Conservation (phyloP, 2,888 invertebrate genomes). For the Mesoligia furuncula region DNA sequence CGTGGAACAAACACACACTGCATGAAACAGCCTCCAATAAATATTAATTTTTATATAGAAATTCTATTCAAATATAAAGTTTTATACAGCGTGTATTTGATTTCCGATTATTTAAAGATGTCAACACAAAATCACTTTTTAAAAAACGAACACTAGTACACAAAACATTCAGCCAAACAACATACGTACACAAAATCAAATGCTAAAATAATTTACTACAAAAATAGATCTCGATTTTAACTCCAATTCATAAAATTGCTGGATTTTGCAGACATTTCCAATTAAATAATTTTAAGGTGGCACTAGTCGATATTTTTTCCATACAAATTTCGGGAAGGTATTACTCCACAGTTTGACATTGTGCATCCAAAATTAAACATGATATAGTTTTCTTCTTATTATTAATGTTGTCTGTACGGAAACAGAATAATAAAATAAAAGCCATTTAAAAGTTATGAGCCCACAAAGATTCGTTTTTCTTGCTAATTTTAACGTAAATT, state of each 20-base stretch:
- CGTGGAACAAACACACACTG: conserved; percentile 55
- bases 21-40: conserved; percentile 55
- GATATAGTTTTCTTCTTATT: too few relatives aligned
- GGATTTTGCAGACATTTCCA: conserved; percentile 32
- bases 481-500: too few relatives aligned
- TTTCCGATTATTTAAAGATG: conserved; percentile 30
- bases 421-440: too few relatives aligned
- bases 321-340: too few relatives aligned
- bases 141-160: conserved; percentile 49
- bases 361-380: too few relatives aligned
- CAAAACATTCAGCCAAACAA: conserved; percentile 58
- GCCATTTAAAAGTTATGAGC: too few relatives aligned
- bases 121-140: conserved; percentile 54
- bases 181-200: conserved; percentile 58
- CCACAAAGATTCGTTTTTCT: too few relatives aligned
- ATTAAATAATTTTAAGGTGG: conserved; percentile 22
- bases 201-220: conserved; percentile 62
- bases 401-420: too few relatives aligned
- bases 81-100: conserved; percentile 47
- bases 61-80: conserved; percentile 29
- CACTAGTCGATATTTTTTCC: too few relatives aligned
- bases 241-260: conserved; percentile 37
- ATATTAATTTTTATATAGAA: conserved; percentile 21
- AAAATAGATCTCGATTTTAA: conserved; percentile 50
- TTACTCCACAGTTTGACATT: too few relatives aligned